These are phyloP conservation scores for Marisa cornuarietis DNA, from an alignment of 1,140 invertebrate species.

Conservation along the genomic window DNA sequence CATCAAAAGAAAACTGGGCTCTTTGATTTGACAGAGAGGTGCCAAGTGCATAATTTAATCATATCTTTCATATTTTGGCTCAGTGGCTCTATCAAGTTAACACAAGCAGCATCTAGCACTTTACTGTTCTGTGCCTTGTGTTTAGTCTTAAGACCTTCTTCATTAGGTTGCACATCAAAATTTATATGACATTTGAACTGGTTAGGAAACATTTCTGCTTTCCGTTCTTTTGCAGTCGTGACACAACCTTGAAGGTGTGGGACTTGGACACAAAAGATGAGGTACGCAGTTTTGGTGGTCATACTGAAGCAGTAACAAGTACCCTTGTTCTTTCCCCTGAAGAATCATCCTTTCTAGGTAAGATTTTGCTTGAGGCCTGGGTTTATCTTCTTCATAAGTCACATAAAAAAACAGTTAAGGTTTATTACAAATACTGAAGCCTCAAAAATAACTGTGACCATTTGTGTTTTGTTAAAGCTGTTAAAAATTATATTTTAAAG, in stretches of 20 bases:
- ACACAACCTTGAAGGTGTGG: conserved; percentile 59
- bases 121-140: too few relatives aligned
- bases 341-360: conserved; percentile 29
- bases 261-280: conserved; percentile 38
- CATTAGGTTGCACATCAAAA: too few relatives aligned
- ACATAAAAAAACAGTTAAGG: neutral
- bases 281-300: conserved; percentile 49
- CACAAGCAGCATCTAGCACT: too few relatives aligned
- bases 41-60: too few relatives aligned
- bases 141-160: too few relatives aligned
- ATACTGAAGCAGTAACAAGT: conserved; percentile 50
- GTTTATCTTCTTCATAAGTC: neutral
- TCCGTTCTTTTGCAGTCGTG: conserved; percentile 46
- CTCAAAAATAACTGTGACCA: neutral
- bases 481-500: neutral
- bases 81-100: too few relatives aligned
- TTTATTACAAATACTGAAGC: neutral
- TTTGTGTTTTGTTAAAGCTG: neutral
- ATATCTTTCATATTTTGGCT: too few relatives aligned
- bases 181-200: too few relatives aligned
- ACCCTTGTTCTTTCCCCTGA: conserved; percentile 39
- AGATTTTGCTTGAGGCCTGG: neutral
- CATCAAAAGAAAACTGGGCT: too few relatives aligned
- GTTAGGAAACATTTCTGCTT: neutral
- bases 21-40: too few relatives aligned